Evolutionary conservation across 2,797 vertebrate species (phyloP), one percentile per base, ranked within the genome.

Genomic region (Alcedo atthis): DNA sequence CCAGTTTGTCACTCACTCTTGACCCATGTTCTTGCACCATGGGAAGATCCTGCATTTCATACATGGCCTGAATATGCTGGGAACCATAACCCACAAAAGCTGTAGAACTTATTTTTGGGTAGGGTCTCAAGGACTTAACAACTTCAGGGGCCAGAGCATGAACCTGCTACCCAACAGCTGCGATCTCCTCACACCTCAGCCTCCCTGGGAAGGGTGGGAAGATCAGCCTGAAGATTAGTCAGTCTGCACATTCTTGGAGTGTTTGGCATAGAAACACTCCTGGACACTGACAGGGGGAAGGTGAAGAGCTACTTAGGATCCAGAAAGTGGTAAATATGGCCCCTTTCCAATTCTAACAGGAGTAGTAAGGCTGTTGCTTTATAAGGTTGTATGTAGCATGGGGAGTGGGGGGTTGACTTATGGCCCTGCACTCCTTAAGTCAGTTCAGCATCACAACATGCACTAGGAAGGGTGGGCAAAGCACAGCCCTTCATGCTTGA

Each of bases 261-360:
- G 64, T 62, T 87, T 93, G 71, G 67, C 91, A 89, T 94, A 92
- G 94, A 94, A 93, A 91, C 95, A 93, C 95, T 89, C 55, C 63
- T 59, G 63, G 70, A 81, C 85, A 89, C 57, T 95, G 95, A 96
- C 85, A 93, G 55, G 77, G 57, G 46, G 46, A 89, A 93, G 69
- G 62, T 82, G 87, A 59, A 95, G 81, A 64, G 13, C 46, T 80
- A 43, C 64, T 49, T 77, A 84, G 49, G 17, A 68, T 89, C 57
- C 85, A 71, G 54, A 79, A 91, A 73, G 89, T 80, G 87, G 78
- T n/a, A 93, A 91, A 85, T 0, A 0, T 96, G 95, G 95, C 87
- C 30, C 11, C 16, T 77, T 45, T 91, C 92, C 94, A 94, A 91
- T 46, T 40, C 64, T 90, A 88, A 80, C 81, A 80, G 46, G 48